phyloP scores from a whole-genome alignment of 2,797 vertebrate genomes.

The Mergus octosetaceus region DNA sequence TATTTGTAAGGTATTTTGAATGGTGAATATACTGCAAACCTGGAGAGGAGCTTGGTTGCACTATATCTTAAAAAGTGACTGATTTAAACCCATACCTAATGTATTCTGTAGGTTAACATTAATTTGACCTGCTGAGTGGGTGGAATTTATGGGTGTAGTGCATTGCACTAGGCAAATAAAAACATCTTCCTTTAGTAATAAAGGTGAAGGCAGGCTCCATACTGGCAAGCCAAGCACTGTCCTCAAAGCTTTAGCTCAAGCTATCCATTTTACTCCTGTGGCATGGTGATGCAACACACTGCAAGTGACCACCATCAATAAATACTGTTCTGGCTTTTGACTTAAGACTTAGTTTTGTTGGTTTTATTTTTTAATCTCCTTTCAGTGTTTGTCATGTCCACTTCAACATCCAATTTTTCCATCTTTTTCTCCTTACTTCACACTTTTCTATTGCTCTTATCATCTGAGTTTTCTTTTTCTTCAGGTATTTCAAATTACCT shows the following conservation, averaged over 20 bases:
- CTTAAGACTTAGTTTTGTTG: neutral
- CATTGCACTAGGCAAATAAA: slow-evolving; percentile 79
- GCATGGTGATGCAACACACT: neutral
- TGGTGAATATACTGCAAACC: slow-evolving; percentile 76
- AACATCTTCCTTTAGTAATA: slow-evolving; percentile 76
- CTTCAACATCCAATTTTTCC: neutral
- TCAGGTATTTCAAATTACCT: neutral
- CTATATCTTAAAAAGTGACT: slow-evolving; percentile 79
- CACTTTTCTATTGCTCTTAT: neutral
- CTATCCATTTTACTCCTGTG: neutral
- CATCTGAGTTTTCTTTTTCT: neutral
- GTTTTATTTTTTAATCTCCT: neutral
- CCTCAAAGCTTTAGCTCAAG: slow-evolving; percentile 41
- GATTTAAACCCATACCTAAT: slow-evolving; percentile 81
- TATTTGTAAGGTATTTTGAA: slow-evolving; percentile 60
- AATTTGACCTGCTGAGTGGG: slow-evolving; percentile 82
- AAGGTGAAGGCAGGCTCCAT: slow-evolving; percentile 69
- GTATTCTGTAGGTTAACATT: slow-evolving; percentile 80
- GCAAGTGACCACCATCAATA: neutral
- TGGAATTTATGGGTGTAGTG: slow-evolving; percentile 79
- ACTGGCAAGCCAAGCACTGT: slow-evolving; percentile 53
- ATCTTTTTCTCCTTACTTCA: neutral
- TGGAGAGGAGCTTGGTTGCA: slow-evolving; percentile 71
- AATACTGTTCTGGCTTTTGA: neutral
- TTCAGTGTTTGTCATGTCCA: neutral